Conservation (phyloP, 2,113 vertebrate species). For the Prionailurus viverrinus region DNA sequence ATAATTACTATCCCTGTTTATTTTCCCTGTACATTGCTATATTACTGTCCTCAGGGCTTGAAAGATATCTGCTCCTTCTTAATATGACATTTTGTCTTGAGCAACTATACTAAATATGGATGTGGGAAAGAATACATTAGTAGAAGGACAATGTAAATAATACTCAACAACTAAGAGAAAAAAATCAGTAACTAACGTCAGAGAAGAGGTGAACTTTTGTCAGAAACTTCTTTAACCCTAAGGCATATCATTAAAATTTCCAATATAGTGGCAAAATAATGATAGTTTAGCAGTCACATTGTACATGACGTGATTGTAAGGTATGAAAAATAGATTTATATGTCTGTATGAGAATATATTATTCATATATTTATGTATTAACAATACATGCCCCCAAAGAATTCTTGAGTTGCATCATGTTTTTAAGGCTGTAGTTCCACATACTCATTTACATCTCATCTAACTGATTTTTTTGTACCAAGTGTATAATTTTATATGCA, state of each 20-base stretch:
- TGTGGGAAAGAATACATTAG: not conserved
- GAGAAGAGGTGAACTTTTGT: not conserved
- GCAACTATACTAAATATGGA: not conserved
- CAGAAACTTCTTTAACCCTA: not conserved
- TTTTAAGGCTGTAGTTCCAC: not conserved
- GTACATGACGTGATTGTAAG: not conserved
- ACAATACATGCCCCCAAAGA: not conserved
- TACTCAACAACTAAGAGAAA: not conserved
- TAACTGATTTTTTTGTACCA: not conserved
- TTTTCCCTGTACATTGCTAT: not conserved
- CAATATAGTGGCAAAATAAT: not conserved
- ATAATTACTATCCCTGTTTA: not conserved
- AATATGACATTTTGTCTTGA: not conserved
- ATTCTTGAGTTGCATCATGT: not conserved
- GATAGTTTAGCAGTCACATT: not conserved
- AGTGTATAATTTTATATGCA: not conserved
- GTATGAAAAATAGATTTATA: not conserved
- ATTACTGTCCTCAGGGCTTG: not conserved
- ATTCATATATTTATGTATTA: not conserved
- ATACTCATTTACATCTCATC: not conserved
- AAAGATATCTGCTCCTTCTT: not conserved
- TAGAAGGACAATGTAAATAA: not conserved
- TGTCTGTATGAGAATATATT: not conserved
- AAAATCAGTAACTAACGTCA: not conserved
- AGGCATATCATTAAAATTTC: constrained; percentile 16